These are phyloP conservation scores for Agrilus mali DNA, from an alignment of 2,888 invertebrate species.

Conservation along the genomic window DNA sequence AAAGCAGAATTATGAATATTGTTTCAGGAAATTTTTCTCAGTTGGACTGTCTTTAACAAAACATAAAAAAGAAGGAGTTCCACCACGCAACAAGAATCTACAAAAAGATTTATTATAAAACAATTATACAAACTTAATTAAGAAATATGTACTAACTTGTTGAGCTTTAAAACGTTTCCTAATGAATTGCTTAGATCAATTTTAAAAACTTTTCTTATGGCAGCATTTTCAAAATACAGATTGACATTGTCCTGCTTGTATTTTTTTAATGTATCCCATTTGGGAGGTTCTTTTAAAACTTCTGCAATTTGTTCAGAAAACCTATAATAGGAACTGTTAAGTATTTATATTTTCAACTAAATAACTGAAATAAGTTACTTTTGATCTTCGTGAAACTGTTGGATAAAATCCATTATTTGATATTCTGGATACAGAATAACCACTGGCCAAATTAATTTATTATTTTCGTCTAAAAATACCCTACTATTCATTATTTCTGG, in stretches of 20 bases:
- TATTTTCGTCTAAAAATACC: conserved; percentile 49
- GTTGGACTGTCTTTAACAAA: conserved; percentile 43
- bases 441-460: conserved; percentile 71
- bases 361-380: conserved; percentile 31
- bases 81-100: conserved; percentile 47
- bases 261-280: conserved; percentile 56
- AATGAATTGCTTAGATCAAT: conserved; percentile 45
- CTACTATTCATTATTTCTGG: conserved; percentile 50
- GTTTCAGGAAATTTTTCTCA: conserved; percentile 26
- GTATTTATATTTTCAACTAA: background rate
- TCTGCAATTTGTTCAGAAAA: conserved; percentile 48
- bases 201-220: conserved; percentile 44
- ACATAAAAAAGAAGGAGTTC: conserved; percentile 54
- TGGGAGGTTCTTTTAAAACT: conserved; percentile 54
- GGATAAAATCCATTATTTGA: conserved; percentile 75
- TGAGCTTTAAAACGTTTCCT: conserved; percentile 42
- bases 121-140: background rate
- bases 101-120: conserved; percentile 19
- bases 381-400: conserved; percentile 63
- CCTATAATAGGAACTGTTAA: conserved; percentile 28
- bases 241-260: conserved; percentile 49
- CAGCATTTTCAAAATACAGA: conserved; percentile 62
- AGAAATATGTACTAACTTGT: conserved; percentile 37
- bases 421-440: conserved; percentile 82
- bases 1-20: background rate